Evolutionary conservation across 2,113 vertebrate species (phyloP).

Genomic region (Prochilodus magdalenae): DNA sequence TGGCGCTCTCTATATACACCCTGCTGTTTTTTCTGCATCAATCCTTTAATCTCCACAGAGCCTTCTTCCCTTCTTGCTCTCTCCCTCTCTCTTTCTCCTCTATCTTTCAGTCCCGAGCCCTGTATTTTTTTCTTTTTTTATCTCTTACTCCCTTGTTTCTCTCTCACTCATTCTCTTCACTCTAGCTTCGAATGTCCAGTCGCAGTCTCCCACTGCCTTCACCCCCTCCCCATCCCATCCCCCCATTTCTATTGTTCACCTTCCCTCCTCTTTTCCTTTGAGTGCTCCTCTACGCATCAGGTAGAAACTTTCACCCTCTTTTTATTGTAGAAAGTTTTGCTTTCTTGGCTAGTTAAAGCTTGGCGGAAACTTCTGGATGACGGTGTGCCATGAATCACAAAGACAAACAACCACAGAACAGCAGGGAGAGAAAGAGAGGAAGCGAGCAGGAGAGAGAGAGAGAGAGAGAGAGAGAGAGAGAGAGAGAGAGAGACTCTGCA

Average conservation of each 20-base stretch:
- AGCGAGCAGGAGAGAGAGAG: background rate
- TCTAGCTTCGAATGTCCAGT: background rate
- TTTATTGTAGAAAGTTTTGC: constrained; percentile 9
- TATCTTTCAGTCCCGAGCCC: background rate
- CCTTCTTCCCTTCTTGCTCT: constrained; percentile 25
- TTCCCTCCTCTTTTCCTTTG: background rate
- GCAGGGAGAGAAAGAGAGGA: constrained; percentile 8
- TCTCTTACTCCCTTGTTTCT: constrained; percentile 15
- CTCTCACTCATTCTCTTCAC: background rate
- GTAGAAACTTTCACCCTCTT: constrained; percentile 20
- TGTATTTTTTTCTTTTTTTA: background rate
- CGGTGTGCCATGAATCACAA: constrained; percentile 39
- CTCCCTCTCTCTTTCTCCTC: constrained; percentile 7
- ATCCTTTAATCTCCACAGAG: constrained; percentile 20
- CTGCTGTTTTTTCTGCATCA: constrained; percentile 1
- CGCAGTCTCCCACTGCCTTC: background rate
- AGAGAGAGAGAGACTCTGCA: background rate
- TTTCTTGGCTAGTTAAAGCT: constrained; percentile 21
- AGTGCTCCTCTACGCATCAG: constrained; percentile 20
- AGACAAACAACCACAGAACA: constrained; percentile 25
- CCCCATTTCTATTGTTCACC: background rate
- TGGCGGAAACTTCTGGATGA: constrained; percentile 6
- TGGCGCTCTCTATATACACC: background rate
- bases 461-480: background rate
- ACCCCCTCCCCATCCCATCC: too few species aligned